Base-by-base conservation (phyloP, 2,888 invertebrate species). In the Tachina fera region DNA sequence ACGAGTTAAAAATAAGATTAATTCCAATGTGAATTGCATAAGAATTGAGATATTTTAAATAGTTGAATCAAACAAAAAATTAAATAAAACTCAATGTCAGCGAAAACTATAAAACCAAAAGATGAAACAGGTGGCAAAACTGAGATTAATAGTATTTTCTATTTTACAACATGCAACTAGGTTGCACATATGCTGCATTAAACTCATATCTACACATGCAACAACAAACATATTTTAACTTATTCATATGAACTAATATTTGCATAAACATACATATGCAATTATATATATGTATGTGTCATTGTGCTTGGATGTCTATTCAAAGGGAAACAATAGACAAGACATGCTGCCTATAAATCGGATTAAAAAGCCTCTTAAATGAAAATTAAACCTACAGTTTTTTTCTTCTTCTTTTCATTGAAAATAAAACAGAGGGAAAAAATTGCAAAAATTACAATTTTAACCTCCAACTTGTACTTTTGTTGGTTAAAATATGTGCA, bases 351-450 rank as follows among this genome's bases (percentile, higher is more conserved):
- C 71, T 75, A 67, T 76, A 82, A 86, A 86, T 79, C 82, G 70
- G 85, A 86, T 86, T 86, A 82, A 79, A 81, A 82, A 75, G 82
- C 75, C 82, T 82, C 65, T 79, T 79, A 78, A 82, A 85, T 78
- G 78, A 82, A 85, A 82, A 85, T 65, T 51, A 78, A 82, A 75
- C 58, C 74, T 45, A 19, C 43, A 65, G 22, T 49, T 76, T 67
- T 75, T 31, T 31, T 31, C n/a, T 31, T 6, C 6, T 6, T 6
- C 6, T 5, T 31, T 82, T 41, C 65, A 85, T 75, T 82, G 85
- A 79, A 53, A 75, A 41, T 31, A 49, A 65, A 65, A 19, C 65
- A 75, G 56, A 75, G 61, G 43, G 56, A 76, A 70, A 47, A 76
- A 77, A 67, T 31, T 60, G 4, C 39, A 61, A 51, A 68, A 56